A percentile compares a stretch with the other conserved stretches of the same genome.
Conservation (phyloP, 1,140 invertebrate genomes). For the Trialeurodes vaporariorum region DNA sequence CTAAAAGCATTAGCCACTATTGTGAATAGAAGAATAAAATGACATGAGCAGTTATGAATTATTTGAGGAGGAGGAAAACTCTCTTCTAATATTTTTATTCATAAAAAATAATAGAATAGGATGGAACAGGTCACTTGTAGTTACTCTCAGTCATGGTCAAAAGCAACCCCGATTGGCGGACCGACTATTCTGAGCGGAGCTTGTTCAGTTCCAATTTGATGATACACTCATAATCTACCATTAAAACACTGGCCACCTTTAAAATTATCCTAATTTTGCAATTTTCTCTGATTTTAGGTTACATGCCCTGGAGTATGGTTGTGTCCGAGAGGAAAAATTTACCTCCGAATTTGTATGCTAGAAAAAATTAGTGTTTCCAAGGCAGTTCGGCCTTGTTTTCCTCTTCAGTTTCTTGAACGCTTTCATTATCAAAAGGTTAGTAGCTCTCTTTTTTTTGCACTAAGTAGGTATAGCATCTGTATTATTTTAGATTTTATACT, state of each 20-base stretch:
- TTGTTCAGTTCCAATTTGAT: neutral
- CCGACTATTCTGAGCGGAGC: neutral
- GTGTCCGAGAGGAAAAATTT: conserved; percentile 52
- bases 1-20: too few species aligned
- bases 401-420: neutral
- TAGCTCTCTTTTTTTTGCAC: neutral
- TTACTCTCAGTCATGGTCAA: too few species aligned
- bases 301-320: conserved; percentile 60
- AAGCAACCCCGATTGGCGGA: too few species aligned
- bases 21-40: too few species aligned
- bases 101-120: too few species aligned
- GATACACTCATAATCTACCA: neutral
- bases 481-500: neutral
- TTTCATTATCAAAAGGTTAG: conserved; percentile 5
- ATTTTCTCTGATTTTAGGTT: conserved; percentile 34
- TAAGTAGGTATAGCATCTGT: neutral
- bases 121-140: too few species aligned
- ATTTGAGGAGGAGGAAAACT: too few species aligned
- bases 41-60: too few species aligned
- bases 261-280: too few species aligned
- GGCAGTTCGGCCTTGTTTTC: neutral
- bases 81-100: too few species aligned
- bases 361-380: conserved; percentile 17
- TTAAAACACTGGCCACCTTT: too few species aligned
- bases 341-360: conserved; percentile 43